A percentile compares a stretch with the other conserved stretches of the same genome.
Evolutionary conservation across 2,113 vertebrate species (phyloP).

Genomic region (Pavo muticus): DNA sequence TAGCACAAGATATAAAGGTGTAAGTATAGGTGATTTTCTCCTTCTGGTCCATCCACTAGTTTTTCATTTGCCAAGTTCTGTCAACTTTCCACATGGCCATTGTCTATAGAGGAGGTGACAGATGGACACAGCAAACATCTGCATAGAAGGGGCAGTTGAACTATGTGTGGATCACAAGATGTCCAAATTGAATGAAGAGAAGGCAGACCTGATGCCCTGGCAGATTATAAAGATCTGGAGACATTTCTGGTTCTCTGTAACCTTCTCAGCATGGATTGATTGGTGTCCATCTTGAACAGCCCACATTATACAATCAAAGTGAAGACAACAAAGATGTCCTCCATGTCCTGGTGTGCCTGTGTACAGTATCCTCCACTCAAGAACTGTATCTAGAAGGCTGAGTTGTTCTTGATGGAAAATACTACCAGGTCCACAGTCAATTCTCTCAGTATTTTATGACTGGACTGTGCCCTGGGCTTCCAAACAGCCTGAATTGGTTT

Average conservation of each 20-base stretch:
- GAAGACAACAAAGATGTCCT: neutral
- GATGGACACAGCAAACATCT: slow-evolving; percentile 6
- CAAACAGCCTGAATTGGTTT: neutral
- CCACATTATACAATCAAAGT: neutral
- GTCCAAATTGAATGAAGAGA: neutral
- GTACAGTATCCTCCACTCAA: neutral
- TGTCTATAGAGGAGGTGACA: slow-evolving; percentile 8
- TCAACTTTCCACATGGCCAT: neutral
- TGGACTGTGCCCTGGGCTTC: neutral
- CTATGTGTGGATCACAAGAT: neutral
- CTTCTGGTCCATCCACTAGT: neutral
- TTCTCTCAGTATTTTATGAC: neutral
- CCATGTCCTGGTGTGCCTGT: neutral
- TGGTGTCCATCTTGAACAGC: neutral
- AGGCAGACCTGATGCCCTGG: neutral
- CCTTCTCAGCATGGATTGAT: neutral
- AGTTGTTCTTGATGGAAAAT: neutral
- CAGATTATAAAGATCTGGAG: neutral
- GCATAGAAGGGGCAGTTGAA: slow-evolving; percentile 16
- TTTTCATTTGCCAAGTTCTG: neutral
- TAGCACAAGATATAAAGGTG: neutral
- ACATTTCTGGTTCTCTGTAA: neutral
- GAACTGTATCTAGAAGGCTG: neutral
- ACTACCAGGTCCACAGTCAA: neutral
- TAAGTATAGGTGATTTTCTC: neutral